Conservation (phyloP, 2,113 vertebrate species). For the Megaptera novaeangliae region DNA sequence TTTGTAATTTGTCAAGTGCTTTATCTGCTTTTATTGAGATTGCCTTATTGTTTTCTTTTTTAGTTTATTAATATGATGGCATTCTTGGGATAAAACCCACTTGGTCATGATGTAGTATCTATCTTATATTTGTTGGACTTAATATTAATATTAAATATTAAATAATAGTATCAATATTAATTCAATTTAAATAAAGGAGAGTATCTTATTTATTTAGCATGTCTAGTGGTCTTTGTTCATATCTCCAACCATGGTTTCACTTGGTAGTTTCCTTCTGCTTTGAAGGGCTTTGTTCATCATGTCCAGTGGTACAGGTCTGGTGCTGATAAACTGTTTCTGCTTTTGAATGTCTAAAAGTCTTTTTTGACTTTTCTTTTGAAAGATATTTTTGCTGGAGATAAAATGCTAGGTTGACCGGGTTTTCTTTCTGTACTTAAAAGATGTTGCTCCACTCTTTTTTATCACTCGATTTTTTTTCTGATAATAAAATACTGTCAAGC, state of each 20-base stretch:
- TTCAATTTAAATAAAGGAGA: not conserved
- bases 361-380: not conserved
- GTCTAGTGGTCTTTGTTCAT: not conserved
- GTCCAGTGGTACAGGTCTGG: not conserved
- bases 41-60: too few species aligned
- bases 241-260: not conserved
- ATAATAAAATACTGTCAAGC: not conserved
- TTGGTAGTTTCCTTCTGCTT: not conserved
- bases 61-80: too few species aligned
- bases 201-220: not conserved
- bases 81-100: too few species aligned
- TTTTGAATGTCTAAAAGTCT: not conserved
- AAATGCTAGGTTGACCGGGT: not conserved
- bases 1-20: too few species aligned
- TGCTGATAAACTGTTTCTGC: not conserved
- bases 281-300: not conserved
- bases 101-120: too few species aligned
- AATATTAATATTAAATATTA: too few species aligned
- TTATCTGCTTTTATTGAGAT: too few species aligned
- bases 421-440: not conserved
- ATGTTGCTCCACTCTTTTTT: not conserved
- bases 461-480: not conserved
- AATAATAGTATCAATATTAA: not conserved
- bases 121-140: too few species aligned
- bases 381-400: not conserved